These are phyloP conservation scores for Xylocampa areola DNA, from an alignment of 2,888 invertebrate species.

Conservation along the genomic window DNA sequence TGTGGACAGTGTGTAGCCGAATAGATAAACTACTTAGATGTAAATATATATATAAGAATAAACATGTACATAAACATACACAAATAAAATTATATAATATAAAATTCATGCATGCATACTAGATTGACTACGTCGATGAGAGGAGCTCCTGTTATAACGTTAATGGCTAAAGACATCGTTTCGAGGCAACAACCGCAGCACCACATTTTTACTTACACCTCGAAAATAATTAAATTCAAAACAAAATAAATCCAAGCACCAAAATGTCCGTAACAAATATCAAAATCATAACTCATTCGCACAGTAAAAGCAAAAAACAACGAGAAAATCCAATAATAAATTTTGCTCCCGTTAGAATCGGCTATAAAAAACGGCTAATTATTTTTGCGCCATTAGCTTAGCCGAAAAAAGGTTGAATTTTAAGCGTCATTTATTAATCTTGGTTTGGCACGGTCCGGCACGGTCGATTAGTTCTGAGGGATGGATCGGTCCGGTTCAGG, in stretches of 20 bases:
- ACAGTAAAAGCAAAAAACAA: slow-evolving; percentile 68
- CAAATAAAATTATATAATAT: too few species aligned
- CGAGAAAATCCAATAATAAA: slow-evolving; percentile 77
- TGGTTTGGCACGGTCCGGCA: slow-evolving; percentile 59
- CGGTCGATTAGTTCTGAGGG: slow-evolving; percentile 84
- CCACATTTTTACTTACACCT: neutral
- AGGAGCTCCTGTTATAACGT: too few species aligned
- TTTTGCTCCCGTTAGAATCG: slow-evolving; percentile 60
- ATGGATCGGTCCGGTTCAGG: slow-evolving; percentile 67
- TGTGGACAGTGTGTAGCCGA: too few species aligned
- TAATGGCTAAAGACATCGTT: neutral
- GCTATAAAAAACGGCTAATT: slow-evolving; percentile 83
- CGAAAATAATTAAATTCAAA: slow-evolving; percentile 14
- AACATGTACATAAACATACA: too few species aligned
- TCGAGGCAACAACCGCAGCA: neutral
- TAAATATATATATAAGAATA: too few species aligned
- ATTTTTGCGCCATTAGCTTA: slow-evolving; percentile 82
- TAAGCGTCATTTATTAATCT: slow-evolving; percentile 88
- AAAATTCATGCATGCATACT: too few species aligned
- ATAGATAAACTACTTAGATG: too few species aligned
- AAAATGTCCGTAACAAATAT: slow-evolving; percentile 26
- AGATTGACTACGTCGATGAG: too few species aligned
- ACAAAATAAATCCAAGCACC: slow-evolving; percentile 31
- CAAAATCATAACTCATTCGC: slow-evolving; percentile 74
- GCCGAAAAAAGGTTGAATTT: slow-evolving; percentile 88